These are phyloP conservation scores for Aplocera efformata DNA, from an alignment of 2,888 invertebrate genomes.

Conservation along the genomic window DNA sequence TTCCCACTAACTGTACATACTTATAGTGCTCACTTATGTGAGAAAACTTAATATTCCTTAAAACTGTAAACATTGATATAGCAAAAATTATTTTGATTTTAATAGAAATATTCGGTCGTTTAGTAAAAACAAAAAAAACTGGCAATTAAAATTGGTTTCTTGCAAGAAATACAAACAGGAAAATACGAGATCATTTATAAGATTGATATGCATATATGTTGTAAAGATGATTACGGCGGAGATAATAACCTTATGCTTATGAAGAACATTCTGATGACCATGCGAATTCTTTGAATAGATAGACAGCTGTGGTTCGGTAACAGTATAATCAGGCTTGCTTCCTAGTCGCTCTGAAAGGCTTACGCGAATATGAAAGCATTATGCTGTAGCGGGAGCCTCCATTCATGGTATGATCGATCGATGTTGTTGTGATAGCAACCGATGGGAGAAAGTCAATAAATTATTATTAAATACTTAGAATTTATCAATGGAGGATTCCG, in stretches of 20 bases:
- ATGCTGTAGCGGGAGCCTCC: slow-evolving; percentile 35
- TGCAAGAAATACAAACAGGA: no score
- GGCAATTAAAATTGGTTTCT: no score
- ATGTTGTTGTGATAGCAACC: slow-evolving; percentile 6
- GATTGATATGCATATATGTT: no score
- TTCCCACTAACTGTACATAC: not conserved
- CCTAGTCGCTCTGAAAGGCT: slow-evolving; percentile 29
- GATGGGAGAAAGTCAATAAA: slow-evolving; percentile 11
- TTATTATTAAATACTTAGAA: not conserved
- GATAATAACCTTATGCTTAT: no score
- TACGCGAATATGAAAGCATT: slow-evolving; percentile 31
- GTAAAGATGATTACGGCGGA: no score
- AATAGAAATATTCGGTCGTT: no score
- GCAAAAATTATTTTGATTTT: no score
- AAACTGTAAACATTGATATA: no score
- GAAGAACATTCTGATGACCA: slow-evolving; percentile 6
- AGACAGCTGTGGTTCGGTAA: slow-evolving; percentile 20
- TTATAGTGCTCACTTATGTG: not conserved
- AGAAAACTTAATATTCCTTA: slow-evolving; percentile 1
- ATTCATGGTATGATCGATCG: slow-evolving; percentile 51
- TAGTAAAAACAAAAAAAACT: no score
- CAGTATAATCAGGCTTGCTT: slow-evolving; percentile 24
- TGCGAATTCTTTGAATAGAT: slow-evolving; percentile 25
- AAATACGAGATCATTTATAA: no score
- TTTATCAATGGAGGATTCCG: no score